These are phyloP conservation scores for Antechinus flavipes DNA, from an alignment of 2,113 vertebrate genomes.

Conservation along the genomic window DNA sequence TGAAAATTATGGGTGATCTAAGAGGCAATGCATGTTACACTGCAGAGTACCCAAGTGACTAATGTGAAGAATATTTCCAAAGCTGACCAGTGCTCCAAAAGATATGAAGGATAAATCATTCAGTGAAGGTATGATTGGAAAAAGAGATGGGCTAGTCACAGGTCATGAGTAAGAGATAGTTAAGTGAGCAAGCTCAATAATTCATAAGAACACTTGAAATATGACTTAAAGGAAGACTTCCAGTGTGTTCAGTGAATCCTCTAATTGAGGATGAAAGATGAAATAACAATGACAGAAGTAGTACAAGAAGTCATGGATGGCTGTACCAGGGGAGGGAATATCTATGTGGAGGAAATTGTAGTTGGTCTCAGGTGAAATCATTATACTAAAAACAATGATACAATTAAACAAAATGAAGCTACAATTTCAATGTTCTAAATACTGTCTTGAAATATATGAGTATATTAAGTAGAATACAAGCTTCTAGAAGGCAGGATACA, in stretches of 20 bases:
- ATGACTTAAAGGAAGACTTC: background rate
- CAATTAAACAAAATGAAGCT: background rate
- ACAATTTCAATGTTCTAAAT: background rate
- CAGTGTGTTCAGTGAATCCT: background rate
- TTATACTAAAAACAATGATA: background rate
- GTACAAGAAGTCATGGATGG: background rate
- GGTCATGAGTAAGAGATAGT: background rate
- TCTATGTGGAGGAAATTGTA: background rate
- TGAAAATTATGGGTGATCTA: background rate
- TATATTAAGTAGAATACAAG: background rate
- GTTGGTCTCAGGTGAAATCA: background rate
- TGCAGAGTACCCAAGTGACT: background rate
- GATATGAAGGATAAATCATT: background rate
- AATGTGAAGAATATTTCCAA: background rate
- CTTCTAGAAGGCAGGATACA: background rate
- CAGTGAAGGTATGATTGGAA: background rate
- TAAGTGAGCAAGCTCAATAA: background rate
- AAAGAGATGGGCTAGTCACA: background rate
- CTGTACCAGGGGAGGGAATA: background rate
- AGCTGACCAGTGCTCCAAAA: background rate
- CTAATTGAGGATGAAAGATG: background rate
- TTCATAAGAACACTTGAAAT: background rate
- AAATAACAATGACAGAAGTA: background rate
- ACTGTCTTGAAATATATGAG: background rate
- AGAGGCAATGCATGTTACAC: background rate